Conservation (phyloP, 53 echinoderm and acorn worm species). For the Astropecten irregularis region DNA sequence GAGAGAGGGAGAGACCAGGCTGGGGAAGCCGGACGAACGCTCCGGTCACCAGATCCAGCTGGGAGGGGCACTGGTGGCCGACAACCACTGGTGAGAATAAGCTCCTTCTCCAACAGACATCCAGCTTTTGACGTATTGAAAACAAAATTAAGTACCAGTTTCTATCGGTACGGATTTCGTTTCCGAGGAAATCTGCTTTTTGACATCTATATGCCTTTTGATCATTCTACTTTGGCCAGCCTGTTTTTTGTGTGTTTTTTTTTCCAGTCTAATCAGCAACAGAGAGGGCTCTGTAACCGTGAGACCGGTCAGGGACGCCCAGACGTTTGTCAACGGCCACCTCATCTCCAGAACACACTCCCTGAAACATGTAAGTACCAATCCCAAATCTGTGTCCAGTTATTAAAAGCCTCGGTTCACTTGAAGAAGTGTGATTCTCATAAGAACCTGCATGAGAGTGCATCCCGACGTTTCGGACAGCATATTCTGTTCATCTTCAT, state of each 20-base stretch:
- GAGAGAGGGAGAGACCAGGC: slow-evolving; percentile 79
- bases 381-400: background rate
- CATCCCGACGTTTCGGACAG: too few relatives aligned
- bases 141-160: too few relatives aligned
- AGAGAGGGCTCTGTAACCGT: slow-evolving; percentile 62
- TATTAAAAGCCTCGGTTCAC: background rate
- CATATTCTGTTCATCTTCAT: too few relatives aligned
- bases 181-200: too few relatives aligned
- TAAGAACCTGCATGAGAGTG: too few relatives aligned
- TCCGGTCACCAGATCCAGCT: slow-evolving; percentile 71
- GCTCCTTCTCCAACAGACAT: too few relatives aligned
- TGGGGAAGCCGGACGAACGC: slow-evolving; percentile 68
- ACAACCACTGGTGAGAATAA: slow-evolving; percentile 82
- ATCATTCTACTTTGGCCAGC: too few relatives aligned
- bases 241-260: background rate
- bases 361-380: slow-evolving; percentile 83
- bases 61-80: slow-evolving; percentile 73
- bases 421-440: too few relatives aligned
- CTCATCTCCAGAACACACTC: slow-evolving; percentile 51
- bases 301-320: slow-evolving; percentile 71
- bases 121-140: too few relatives aligned
- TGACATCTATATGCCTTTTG: too few relatives aligned
- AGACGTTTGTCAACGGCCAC: slow-evolving; percentile 88
- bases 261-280: slow-evolving; percentile 70
- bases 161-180: too few relatives aligned